These are phyloP conservation scores for Sebastes cheni DNA, from an alignment of 2,797 vertebrate genomes.

Conservation along the genomic window DNA sequence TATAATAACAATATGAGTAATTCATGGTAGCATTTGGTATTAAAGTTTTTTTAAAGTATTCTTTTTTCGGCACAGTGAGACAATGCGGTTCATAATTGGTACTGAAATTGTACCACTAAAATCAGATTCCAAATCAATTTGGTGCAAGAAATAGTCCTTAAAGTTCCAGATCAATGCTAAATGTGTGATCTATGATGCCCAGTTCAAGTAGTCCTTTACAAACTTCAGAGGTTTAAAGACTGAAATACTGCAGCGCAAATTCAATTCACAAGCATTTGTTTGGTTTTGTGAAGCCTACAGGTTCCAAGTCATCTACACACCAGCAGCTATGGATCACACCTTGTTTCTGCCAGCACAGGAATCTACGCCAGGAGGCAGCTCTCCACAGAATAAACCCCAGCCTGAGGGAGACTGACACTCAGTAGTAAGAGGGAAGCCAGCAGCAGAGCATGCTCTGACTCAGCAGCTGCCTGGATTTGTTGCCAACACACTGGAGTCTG, in stretches of 20 bases:
- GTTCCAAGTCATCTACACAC: slow-evolving; percentile 17
- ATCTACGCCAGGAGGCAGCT: neutral
- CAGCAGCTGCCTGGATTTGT: slow-evolving; percentile 58
- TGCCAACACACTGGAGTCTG: slow-evolving; percentile 44
- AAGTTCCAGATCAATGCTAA: neutral
- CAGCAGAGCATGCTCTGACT: slow-evolving; percentile 53
- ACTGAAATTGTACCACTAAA: accelerated
- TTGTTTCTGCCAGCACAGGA: slow-evolving; percentile 16
- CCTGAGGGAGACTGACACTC: slow-evolving; percentile 16
- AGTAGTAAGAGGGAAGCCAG: slow-evolving; percentile 17
- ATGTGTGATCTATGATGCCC: neutral
- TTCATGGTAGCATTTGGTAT: neutral
- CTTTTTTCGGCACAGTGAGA: neutral
- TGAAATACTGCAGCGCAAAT: neutral
- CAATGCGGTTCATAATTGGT: neutral
- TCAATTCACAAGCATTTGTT: neutral
- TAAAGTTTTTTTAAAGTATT: too few relatives aligned
- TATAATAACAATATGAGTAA: neutral
- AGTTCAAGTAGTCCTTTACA: neutral
- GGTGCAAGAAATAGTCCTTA: neutral
- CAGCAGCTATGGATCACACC: slow-evolving; percentile 17
- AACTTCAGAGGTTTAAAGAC: neutral
- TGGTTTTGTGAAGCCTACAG: slow-evolving; percentile 1
- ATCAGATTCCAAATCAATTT: neutral
- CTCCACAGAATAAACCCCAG: slow-evolving; percentile 7